Conservation (phyloP, 2,888 invertebrate species). For the Diarsia brunnea region DNA sequence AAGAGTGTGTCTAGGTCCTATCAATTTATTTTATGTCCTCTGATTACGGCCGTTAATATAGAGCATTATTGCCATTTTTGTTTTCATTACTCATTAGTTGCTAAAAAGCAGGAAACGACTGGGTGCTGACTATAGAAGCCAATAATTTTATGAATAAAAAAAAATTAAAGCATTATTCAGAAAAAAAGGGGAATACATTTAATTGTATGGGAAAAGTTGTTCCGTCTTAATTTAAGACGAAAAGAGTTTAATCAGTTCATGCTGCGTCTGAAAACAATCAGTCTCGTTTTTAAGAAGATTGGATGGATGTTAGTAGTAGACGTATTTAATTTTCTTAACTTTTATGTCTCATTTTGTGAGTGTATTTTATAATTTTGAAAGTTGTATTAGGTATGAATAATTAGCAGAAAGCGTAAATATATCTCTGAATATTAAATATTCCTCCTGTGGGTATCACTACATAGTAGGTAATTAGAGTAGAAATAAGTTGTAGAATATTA, state of each 20-base stretch:
- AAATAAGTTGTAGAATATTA: constrained; percentile 15
- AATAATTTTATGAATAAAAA: no score
- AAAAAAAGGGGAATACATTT: no score
- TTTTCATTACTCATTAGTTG: no score
- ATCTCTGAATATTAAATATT: constrained; percentile 1
- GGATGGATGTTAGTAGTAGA: neutral
- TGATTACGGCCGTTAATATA: no score
- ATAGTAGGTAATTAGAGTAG: neutral
- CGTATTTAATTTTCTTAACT: neutral
- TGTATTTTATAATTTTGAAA: neutral
- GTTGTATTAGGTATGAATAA: constrained; percentile 10
- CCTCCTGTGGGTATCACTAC: neutral
- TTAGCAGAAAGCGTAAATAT: neutral
- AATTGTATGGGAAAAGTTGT: no score
- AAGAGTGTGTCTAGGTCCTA: no score
- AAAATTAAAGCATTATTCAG: no score
- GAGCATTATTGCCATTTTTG: no score
- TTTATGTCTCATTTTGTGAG: constrained; percentile 5
- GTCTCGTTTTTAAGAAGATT: constrained; percentile 31
- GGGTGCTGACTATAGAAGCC: no score
- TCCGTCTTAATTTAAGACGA: constrained; percentile 11
- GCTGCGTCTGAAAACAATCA: constrained; percentile 17
- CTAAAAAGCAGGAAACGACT: no score
- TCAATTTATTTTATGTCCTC: no score
- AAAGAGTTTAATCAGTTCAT: constrained; percentile 25